Base-by-base conservation (phyloP, 1,140 invertebrate species). In the Drosophila quadrilineata region DNA sequence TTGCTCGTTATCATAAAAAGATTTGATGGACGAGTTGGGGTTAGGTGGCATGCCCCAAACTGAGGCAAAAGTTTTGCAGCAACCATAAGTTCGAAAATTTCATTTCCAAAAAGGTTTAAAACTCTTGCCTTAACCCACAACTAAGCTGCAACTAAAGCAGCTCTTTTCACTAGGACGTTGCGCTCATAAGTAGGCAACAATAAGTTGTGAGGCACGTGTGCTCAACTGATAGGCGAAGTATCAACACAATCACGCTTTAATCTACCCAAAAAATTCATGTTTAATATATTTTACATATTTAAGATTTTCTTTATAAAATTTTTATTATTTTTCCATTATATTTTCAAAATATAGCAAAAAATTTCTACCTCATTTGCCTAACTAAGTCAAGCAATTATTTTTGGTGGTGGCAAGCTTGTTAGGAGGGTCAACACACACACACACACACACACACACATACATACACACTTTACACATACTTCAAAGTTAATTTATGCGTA, bases 1-100 rank as follows among this genome's bases (percentile, higher is more conserved):
- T 50, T 28, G 28, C 56, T 65, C 74, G 71, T 80, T 75, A 49
- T 63, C 77, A 85, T 84, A 84, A 84, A 84, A 85, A 85, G 60
- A 77, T 84, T 85, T 84, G 79, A 84, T 85, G 69, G 74, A 79
- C 75, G 75, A 84, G 70, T 53, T 76, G 40, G 57, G 57, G 48
- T 80, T 66, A 38, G 28, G 43, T 35, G 28, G 26, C 41, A 22
- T 28, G 24, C 19, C 14, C 31, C 43, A 38, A 9, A 12, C 3
- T 22, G n/a, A 22, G 31, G 19, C 16, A 17, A 28, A 58, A 58
- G 21, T 36, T 58, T 24, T 4, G 2, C 24, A 36, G 14, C 19
- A 41, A 26, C 36, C 22, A 49, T 50, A 59, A 65, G 54, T 45
- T 59, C 14, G 1, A 9, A 43, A 50, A 65, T 50, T 50, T 59